A percentile compares a stretch with the other conserved stretches of the same genome.
Evolutionary conservation across 1,140 invertebrate species (phyloP).

Genomic region (Carcinoscorpius rotundicauda): DNA sequence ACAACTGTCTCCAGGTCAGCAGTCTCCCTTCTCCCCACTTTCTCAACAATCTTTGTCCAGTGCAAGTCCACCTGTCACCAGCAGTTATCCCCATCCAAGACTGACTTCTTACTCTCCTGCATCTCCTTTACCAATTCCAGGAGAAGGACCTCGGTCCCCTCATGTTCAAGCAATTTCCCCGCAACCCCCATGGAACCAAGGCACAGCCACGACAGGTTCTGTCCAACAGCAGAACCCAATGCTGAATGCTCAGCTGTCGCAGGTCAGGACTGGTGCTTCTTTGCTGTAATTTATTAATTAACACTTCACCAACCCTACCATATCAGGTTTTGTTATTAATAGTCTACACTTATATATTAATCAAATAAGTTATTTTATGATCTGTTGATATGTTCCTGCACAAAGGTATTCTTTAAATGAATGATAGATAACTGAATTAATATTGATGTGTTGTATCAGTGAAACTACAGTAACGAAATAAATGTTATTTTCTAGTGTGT

Average conservation of each 20-base stretch:
- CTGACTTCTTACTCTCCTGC: too few relatives aligned
- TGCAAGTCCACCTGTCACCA: constrained; percentile 7
- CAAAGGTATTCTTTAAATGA: neutral
- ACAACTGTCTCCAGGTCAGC: constrained; percentile 4
- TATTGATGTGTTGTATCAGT: neutral
- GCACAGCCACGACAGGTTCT: constrained; percentile 8
- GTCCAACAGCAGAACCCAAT: constrained; percentile 58
- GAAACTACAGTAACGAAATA: too few relatives aligned
- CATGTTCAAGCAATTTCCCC: too few relatives aligned
- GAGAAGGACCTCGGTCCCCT: too few relatives aligned
- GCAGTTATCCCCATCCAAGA: too few relatives aligned
- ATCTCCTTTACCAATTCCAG: too few relatives aligned
- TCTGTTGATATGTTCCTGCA: neutral
- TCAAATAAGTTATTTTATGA: too few relatives aligned
- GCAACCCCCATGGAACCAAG: neutral
- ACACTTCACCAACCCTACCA: neutral
- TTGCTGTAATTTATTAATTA: neutral
- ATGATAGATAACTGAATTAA: neutral
- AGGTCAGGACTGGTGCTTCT: constrained; percentile 7
- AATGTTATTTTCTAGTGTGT: too few relatives aligned
- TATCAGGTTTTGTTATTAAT: too few relatives aligned
- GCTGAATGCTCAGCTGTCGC: constrained; percentile 58
- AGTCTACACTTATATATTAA: too few relatives aligned
- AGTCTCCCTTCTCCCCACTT: neutral
- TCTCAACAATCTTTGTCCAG: neutral